Evolutionary conservation across 2,888 invertebrate genomes (phyloP).

Genomic region (Galerucella pusilla): DNA sequence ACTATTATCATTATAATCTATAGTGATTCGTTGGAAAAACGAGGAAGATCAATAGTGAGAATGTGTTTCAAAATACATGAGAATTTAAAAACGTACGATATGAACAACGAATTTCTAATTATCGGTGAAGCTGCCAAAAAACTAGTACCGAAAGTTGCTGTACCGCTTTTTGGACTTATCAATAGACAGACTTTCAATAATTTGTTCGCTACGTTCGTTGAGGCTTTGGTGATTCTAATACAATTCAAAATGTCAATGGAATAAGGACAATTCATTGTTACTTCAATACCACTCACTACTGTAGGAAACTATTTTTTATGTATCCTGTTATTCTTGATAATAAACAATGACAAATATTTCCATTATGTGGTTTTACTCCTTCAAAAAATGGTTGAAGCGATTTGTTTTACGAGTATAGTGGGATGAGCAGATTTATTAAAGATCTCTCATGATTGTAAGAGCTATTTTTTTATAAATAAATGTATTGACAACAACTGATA

Average conservation of each 20-base stretch:
- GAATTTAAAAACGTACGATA: constrained; percentile 3
- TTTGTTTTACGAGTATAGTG: too few relatives aligned
- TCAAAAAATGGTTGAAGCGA: too few relatives aligned
- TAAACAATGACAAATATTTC: too few relatives aligned
- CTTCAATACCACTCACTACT: background rate
- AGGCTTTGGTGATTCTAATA: constrained; percentile 3
- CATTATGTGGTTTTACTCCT: too few relatives aligned
- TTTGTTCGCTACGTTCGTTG: background rate
- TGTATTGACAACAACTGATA: too few relatives aligned
- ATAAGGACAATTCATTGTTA: background rate
- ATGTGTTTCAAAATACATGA: constrained; percentile 14
- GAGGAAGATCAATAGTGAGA: background rate
- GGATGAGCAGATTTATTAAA: too few relatives aligned
- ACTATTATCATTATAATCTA: background rate
- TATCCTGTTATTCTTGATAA: too few relatives aligned
- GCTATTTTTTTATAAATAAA: too few relatives aligned
- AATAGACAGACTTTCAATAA: constrained; percentile 10
- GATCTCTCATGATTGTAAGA: too few relatives aligned
- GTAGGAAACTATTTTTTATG: too few relatives aligned
- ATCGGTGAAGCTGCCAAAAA: background rate
- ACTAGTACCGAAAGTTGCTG: background rate
- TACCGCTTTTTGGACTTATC: background rate
- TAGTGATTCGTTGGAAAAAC: constrained; percentile 8
- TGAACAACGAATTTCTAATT: background rate
- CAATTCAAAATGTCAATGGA: constrained; percentile 9